phyloP scores from a whole-genome alignment of 2,888 invertebrate species.

The Philereme vetulata region DNA sequence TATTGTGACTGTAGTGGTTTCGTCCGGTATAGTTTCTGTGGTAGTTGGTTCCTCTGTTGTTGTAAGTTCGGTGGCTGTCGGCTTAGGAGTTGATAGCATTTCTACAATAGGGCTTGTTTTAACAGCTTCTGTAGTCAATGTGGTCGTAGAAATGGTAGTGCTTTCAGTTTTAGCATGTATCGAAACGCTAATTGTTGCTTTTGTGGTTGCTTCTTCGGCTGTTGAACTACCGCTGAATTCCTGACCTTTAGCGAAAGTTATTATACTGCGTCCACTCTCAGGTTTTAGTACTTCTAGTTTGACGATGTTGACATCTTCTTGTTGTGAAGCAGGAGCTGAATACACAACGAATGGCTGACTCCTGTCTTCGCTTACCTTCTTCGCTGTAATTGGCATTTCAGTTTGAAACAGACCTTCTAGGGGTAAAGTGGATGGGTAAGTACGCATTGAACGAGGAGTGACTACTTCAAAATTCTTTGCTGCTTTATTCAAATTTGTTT shows the following conservation, averaged over 20 bases:
- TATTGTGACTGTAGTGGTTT: slow-evolving; percentile 62
- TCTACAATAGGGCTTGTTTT: slow-evolving; percentile 47
- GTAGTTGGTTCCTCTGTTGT: slow-evolving; percentile 47
- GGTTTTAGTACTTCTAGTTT: slow-evolving; percentile 64
- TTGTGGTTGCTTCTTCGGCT: slow-evolving; percentile 52
- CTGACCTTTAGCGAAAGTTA: slow-evolving; percentile 72
- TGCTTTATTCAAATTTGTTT: slow-evolving; percentile 44
- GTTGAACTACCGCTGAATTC: slow-evolving; percentile 64
- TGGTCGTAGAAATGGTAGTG: slow-evolving; percentile 41
- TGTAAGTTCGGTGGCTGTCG: slow-evolving; percentile 48
- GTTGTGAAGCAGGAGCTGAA: slow-evolving; percentile 66
- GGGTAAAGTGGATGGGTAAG: slow-evolving; percentile 86
- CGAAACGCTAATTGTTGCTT: slow-evolving; percentile 61
- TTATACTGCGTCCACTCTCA: slow-evolving; percentile 62
- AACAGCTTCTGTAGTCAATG: slow-evolving; percentile 36
- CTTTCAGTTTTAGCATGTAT: slow-evolving; percentile 47
- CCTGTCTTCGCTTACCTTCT: slow-evolving; percentile 53
- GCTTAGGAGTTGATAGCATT: slow-evolving; percentile 41
- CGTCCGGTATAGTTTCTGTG: slow-evolving; percentile 58
- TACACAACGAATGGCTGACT: slow-evolving; percentile 76
- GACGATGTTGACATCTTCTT: slow-evolving; percentile 62
- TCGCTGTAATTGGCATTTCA: slow-evolving; percentile 66
- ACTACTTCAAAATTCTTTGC: slow-evolving; percentile 67
- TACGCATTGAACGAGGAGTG: slow-evolving; percentile 65
- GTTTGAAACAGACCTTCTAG: slow-evolving; percentile 87